A percentile compares a stretch with the other conserved stretches of the same genome.
Conservation (phyloP, 2,113 vertebrate genomes). For the Melospiza melodia region DNA sequence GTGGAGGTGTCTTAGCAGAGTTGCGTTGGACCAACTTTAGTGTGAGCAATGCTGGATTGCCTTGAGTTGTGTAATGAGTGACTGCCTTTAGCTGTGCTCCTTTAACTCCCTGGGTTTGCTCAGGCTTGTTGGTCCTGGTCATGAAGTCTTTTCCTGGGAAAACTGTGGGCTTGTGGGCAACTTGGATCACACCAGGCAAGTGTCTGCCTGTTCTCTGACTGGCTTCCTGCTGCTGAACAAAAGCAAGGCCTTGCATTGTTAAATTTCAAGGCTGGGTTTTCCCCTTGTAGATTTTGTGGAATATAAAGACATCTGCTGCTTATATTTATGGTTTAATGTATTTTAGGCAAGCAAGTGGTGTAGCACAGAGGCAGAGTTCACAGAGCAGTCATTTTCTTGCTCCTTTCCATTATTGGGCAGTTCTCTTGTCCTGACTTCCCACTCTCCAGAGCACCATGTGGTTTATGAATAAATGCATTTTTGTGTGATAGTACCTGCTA, state of each 20-base stretch:
- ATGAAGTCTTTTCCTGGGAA: not conserved
- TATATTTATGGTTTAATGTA: not conserved
- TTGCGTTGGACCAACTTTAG: not conserved
- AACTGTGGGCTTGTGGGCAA: not conserved
- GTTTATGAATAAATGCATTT: not conserved
- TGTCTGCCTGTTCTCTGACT: not conserved
- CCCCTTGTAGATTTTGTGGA: not conserved
- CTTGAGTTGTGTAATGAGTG: not conserved
- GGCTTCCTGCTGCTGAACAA: not conserved
- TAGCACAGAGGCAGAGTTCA: not conserved
- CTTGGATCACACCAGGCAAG: fast-evolving
- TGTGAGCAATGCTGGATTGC: not conserved
- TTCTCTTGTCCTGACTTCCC: not conserved
- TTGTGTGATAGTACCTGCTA: not conserved
- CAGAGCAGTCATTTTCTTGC: not conserved
- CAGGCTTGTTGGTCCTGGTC: not conserved
- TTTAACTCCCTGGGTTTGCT: not conserved
- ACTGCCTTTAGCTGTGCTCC: not conserved
- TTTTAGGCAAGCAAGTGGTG: not conserved
- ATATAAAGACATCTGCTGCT: not conserved
- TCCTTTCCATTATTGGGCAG: not conserved
- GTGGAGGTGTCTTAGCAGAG: not conserved
- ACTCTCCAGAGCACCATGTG: not conserved
- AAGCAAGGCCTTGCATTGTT: not conserved
- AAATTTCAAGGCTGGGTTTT: not conserved